These are phyloP conservation scores for Biston betularia DNA, from an alignment of 2,888 invertebrate genomes.

Conservation along the genomic window DNA sequence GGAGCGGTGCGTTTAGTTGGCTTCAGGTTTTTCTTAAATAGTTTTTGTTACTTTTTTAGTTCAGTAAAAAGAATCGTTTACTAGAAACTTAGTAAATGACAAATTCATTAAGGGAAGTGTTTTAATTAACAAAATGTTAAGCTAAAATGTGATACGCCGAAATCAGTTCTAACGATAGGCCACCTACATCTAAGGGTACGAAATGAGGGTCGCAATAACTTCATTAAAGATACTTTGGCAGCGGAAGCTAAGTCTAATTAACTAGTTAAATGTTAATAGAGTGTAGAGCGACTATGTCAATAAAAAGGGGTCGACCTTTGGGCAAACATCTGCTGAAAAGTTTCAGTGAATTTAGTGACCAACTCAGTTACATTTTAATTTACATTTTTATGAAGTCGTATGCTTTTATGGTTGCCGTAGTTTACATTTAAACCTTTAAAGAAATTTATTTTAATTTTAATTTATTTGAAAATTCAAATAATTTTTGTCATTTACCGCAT, in stretches of 20 bases:
- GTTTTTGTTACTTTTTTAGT: no score
- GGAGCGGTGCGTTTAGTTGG: no score
- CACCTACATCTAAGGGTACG: conserved; percentile 20
- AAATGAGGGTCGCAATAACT: conserved; percentile 59
- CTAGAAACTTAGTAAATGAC: not conserved
- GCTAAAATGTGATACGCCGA: not conserved
- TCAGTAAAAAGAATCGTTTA: not conserved
- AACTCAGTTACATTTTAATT: conserved; percentile 4
- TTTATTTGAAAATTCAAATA: no score
- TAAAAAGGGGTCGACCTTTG: conserved; percentile 53
- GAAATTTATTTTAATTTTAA: no score
- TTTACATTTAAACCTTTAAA: conserved; percentile 1
- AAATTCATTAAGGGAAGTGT: not conserved
- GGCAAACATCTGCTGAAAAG: conserved; percentile 6
- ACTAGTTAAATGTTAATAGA: conserved; percentile 57
- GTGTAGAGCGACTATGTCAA: conserved; percentile 40
- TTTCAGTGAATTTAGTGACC: conserved; percentile 3
- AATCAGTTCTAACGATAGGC: conserved; percentile 20
- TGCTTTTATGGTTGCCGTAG: not conserved
- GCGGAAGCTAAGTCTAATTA: conserved; percentile 65
- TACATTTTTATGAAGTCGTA: not conserved
- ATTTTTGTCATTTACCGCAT: no score
- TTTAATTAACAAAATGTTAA: conserved; percentile 6
- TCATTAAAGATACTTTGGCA: conserved; percentile 62
- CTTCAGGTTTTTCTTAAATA: no score